Evolutionary conservation across 2,888 invertebrate genomes (phyloP).

Genomic region (Smittia sp.): DNA sequence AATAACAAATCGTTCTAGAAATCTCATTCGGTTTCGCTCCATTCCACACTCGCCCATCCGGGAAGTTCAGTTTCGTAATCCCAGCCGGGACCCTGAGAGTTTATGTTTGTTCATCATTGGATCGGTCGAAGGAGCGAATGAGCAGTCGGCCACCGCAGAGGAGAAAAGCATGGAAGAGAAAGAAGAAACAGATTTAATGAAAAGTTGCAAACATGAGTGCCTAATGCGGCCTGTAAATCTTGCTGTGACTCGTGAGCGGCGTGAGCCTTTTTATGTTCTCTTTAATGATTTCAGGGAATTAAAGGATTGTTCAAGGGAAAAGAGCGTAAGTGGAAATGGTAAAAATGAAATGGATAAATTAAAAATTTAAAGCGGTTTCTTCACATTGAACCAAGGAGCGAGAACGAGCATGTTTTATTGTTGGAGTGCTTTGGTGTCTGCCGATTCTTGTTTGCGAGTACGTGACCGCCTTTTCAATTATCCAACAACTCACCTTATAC

Average conservation of each 20-base stretch:
- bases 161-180: not conserved
- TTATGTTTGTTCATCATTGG: not conserved
- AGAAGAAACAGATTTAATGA: constrained; percentile 11
- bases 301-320: constrained; percentile 5
- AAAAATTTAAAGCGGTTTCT: constrained; percentile 32
- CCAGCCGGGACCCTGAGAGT: constrained; percentile 83
- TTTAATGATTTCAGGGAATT: constrained; percentile 35
- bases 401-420: not conserved
- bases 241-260: not conserved
- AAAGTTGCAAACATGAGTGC: constrained; percentile 5
- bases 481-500: constrained; percentile 64
- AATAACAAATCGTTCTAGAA: constrained; percentile 41
- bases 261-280: not conserved
- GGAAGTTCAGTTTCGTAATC: constrained; percentile 90
- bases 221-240: constrained; percentile 7
- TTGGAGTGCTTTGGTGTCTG: not conserved
- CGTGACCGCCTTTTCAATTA: constrained; percentile 17
- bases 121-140: not conserved
- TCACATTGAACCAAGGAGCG: not conserved
- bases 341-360: constrained; percentile 40
- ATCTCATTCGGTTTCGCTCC: constrained; percentile 67
- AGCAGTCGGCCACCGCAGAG: not conserved
- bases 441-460: not conserved
- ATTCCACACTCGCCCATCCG: constrained; percentile 85
- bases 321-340: constrained; percentile 5